Base-by-base conservation (phyloP, 2,113 vertebrate genomes). In the Uria lomvia region DNA sequence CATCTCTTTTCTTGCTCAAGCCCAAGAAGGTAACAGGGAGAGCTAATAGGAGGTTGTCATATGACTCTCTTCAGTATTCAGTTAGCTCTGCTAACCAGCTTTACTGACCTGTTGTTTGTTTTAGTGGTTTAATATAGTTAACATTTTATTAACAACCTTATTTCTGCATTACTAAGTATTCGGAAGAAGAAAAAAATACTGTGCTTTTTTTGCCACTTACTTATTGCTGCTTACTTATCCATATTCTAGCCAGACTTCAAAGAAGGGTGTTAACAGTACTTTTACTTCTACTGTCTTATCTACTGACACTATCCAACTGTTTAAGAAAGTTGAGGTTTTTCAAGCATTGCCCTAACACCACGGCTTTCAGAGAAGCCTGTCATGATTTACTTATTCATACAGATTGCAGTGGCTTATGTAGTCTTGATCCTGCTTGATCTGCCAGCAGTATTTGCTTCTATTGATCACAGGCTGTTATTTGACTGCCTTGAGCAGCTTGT, bases 341-440 rank as follows among this genome's bases (percentile, higher is more conserved):
- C 91, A 95, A 59, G 65, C 68, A 80, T 92, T 3, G 9, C 87
- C 86, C 75, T 91, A 91, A 81, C 91, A 86, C 86, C 52, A 50
- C 2, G 32, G 90, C 80, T 96, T 96, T 94, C 68, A 45, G 88
- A 95, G 80, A 73, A 96, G 88, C 70, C 77, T 95, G 93, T 89
- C 92, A 72, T 86, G 93, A 94, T 95, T 97, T 95, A 90, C 92
- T 97, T 97, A 93, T 92, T 96, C 96, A 96, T 95, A 95, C 92
- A 96, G 93, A 97, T 97, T 96, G 83, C 95, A 95, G 86, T 94
- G 97, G 92, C 86, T 97, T 96, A 94, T 92, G 93, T 94, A 96
- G 90, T 75, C 94, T 96, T 96, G 96, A 95, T 96, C 96, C 95
- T 96, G 86, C 96, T 94, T 96, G 96, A 95, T 96, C 94, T 96